Conservation (phyloP, 2,113 vertebrate species). For the Lycocorax pyrrhopterus region DNA sequence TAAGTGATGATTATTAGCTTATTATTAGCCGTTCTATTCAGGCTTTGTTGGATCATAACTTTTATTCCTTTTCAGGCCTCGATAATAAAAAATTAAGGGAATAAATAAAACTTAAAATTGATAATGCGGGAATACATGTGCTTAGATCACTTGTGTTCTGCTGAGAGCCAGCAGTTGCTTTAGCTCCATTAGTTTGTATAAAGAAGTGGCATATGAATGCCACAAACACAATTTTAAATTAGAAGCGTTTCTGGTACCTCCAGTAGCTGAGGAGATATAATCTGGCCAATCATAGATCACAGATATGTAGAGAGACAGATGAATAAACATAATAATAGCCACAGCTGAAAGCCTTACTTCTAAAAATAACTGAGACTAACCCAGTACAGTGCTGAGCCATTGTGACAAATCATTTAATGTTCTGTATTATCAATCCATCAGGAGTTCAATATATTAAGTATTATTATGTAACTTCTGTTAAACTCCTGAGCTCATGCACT, state of each 20-base stretch:
- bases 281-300: not conserved
- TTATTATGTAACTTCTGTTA: not conserved
- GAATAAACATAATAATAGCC: not conserved
- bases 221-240: not conserved
- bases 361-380: not conserved
- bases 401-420: not conserved
- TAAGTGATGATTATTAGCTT: not conserved
- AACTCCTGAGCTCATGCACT: rapidly evolving
- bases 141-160: not conserved
- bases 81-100: not conserved
- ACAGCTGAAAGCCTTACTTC: not conserved
- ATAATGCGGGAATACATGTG: not conserved
- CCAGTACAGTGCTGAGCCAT: not conserved
- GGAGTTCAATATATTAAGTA: not conserved
- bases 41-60: not conserved
- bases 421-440: not conserved
- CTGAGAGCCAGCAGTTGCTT: not conserved
- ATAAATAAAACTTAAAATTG: not conserved
- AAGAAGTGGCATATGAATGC: not conserved
- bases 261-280: not conserved
- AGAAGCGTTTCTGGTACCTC: not conserved
- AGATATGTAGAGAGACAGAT: not conserved
- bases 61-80: not conserved
- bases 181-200: not conserved
- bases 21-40: not conserved